Evolutionary conservation across 1,140 invertebrate genomes (phyloP).

Genomic region (Neocloeon triangulifer): DNA sequence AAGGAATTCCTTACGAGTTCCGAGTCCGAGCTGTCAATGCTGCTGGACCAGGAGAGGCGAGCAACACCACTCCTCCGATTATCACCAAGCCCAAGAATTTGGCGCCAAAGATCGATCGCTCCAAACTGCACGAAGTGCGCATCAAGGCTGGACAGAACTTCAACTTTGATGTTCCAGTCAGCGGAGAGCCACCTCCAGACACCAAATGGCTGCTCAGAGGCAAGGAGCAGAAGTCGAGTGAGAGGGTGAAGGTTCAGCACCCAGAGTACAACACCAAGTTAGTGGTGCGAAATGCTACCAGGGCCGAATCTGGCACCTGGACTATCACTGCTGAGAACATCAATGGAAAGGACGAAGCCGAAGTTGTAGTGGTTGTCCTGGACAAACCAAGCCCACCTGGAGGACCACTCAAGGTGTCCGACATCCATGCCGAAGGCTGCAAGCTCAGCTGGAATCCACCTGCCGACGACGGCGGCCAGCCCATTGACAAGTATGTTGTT

Average conservation of each 20-base stretch:
- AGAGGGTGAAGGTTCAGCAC: conserved; percentile 50
- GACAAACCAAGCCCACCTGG: conserved; percentile 76
- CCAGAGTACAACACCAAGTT: conserved; percentile 81
- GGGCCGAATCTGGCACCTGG: conserved; percentile 77
- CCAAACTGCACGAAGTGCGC: conserved; percentile 58
- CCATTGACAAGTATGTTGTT: conserved; percentile 75
- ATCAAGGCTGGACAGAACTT: conserved; percentile 80
- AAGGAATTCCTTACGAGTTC: conserved; percentile 80
- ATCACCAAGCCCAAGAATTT: conserved; percentile 72
- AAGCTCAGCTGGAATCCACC: conserved; percentile 77
- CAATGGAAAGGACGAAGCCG: conserved; percentile 78
- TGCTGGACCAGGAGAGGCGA: conserved; percentile 81
- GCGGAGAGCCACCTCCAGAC: conserved; percentile 71
- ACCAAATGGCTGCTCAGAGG: conserved; percentile 63
- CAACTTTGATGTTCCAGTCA: conserved; percentile 51
- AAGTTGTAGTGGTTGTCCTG: conserved; percentile 78
- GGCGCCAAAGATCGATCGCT: conserved; percentile 70
- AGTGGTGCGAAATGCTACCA: conserved; percentile 57
- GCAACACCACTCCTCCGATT: conserved; percentile 65
- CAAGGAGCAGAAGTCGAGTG: conserved; percentile 46
- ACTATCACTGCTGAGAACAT: conserved; percentile 79
- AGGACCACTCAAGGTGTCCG: conserved; percentile 69
- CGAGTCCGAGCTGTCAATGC: conserved; percentile 78
- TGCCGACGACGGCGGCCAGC: conserved; percentile 70
- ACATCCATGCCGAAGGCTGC: conserved; percentile 67